phyloP scores from a whole-genome alignment of 2,113 vertebrate species.

The Tinamus guttatus region DNA sequence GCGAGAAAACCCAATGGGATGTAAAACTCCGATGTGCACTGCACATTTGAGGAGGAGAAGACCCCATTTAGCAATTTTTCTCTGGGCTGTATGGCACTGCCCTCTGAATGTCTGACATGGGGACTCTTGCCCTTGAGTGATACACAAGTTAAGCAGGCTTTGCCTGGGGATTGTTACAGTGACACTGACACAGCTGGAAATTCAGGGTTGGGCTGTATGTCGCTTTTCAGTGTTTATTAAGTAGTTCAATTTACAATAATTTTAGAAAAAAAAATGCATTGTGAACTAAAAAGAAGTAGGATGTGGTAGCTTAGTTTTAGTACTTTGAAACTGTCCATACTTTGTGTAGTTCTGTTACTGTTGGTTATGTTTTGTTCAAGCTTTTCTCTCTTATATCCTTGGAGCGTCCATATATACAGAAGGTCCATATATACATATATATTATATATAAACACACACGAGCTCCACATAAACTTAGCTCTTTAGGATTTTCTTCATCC shows the following conservation, averaged over 20 bases:
- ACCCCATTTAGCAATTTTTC: background rate
- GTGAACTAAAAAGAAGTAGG: background rate
- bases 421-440: background rate
- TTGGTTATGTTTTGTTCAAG: background rate
- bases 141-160: accelerated
- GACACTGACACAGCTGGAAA: background rate
- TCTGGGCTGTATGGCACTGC: background rate
- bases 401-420: background rate
- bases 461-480: background rate
- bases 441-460: too few species aligned
- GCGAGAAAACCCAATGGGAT: background rate
- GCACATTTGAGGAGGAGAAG: background rate
- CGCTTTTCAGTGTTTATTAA: background rate
- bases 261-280: background rate
- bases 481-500: background rate
- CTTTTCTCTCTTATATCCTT: background rate
- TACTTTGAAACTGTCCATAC: background rate
- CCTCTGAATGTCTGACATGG: accelerated
- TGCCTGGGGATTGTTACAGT: accelerated
- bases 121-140: background rate
- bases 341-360: background rate
- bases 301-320: background rate
- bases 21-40: background rate
- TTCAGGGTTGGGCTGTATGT: background rate
- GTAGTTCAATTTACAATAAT: background rate